A percentile compares a stretch with the other conserved stretches of the same genome.
Evolutionary conservation across 2,888 invertebrate species (phyloP).

Genomic region (Gymnosoma rotundatum): DNA sequence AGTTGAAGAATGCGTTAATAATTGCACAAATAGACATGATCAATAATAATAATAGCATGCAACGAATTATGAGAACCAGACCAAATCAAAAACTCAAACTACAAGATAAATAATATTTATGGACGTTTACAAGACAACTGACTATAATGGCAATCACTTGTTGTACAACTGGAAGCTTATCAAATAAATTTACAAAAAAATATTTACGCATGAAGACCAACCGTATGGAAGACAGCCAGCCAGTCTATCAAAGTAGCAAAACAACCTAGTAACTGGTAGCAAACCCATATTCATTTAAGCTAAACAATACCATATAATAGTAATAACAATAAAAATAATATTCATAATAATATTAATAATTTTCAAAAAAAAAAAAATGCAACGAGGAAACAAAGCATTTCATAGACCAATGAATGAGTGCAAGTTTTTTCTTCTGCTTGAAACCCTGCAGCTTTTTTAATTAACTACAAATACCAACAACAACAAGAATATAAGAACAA

Average conservation of each 20-base stretch:
- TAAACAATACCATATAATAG: slow-evolving; percentile 48
- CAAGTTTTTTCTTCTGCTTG: slow-evolving; percentile 16
- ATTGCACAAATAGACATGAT: slow-evolving; percentile 58
- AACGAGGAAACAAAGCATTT: background rate
- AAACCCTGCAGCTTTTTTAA: slow-evolving; percentile 72
- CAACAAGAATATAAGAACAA: background rate
- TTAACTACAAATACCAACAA: slow-evolving; percentile 62
- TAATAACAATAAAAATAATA: slow-evolving; percentile 57
- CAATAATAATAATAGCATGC: slow-evolving; percentile 66
- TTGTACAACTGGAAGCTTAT: slow-evolving; percentile 27
- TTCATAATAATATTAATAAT: slow-evolving; percentile 59
- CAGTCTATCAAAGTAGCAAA: background rate
- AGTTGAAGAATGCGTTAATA: slow-evolving; percentile 65
- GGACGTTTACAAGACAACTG: slow-evolving; percentile 18
- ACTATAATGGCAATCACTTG: background rate
- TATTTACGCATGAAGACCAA: slow-evolving; percentile 51
- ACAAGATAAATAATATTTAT: slow-evolving; percentile 2
- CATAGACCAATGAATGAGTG: slow-evolving; percentile 21
- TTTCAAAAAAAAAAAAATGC: slow-evolving; percentile 1
- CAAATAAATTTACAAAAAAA: slow-evolving; percentile 44
- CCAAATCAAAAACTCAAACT: slow-evolving; percentile 19
- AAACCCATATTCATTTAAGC: slow-evolving; percentile 3
- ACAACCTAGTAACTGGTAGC: slow-evolving; percentile 45
- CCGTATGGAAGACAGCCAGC: slow-evolving; percentile 25
- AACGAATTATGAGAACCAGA: slow-evolving; percentile 49